phyloP scores from a whole-genome alignment of 2,888 invertebrate species.

The Entomobrya multifasciata region DNA sequence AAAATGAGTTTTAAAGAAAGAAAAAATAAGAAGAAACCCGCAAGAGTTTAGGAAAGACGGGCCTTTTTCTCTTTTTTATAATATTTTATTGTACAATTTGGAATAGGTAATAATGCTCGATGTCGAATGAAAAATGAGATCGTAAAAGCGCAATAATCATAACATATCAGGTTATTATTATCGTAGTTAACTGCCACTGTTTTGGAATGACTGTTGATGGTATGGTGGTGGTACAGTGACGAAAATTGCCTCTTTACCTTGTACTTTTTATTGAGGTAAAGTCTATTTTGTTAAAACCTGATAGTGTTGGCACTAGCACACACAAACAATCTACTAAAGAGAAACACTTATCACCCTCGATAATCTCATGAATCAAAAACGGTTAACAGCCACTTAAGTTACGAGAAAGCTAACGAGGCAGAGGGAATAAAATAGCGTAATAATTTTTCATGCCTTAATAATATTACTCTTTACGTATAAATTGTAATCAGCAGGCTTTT shows the following conservation, averaged over 20 bases:
- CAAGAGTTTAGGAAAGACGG: constrained; percentile 18
- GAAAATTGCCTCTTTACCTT: constrained; percentile 33
- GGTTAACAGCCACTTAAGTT: constrained; percentile 65
- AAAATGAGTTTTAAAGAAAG: not conserved
- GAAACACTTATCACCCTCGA: constrained; percentile 18
- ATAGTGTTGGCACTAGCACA: not conserved
- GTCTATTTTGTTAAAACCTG: not conserved
- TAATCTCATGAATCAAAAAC: constrained; percentile 54
- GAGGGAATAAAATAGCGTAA: constrained; percentile 47
- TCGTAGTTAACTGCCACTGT: constrained; percentile 22
- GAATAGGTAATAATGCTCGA: constrained; percentile 31
- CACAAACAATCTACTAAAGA: no score
- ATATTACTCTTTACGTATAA: not conserved
- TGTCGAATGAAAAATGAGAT: constrained; percentile 74
- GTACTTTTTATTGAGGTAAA: constrained; percentile 15
- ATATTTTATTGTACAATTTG: not conserved
- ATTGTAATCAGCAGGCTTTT: constrained; percentile 30
- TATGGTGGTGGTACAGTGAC: constrained; percentile 23
- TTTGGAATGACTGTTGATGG: not conserved
- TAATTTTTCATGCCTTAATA: constrained; percentile 8
- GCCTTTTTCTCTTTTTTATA: not conserved
- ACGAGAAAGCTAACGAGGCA: constrained; percentile 60
- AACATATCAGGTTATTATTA: constrained; percentile 47
- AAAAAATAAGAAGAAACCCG: not conserved
- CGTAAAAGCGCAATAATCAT: constrained; percentile 54